Evolutionary conservation across 2,113 vertebrate genomes (phyloP), one percentile per base, ranked within the genome.

Genomic region (Microcebus jonahi): DNA sequence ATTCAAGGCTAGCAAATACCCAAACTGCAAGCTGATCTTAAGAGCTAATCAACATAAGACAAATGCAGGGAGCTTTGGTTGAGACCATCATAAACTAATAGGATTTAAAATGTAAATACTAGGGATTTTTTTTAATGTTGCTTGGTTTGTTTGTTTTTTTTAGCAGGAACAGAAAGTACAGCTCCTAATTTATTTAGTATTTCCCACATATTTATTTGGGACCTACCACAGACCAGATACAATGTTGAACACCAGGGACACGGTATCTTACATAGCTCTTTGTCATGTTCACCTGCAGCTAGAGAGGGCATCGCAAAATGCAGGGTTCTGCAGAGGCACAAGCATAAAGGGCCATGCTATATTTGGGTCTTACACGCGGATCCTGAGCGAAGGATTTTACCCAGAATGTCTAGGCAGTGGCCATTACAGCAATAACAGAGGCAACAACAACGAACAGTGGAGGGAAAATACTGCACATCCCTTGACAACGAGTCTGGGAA

Each of bases 171-270:
- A 71, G 85, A 77, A 85, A 53, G 31, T 80, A 86, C 14, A 93
- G 14, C 12, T 57, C 91, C 63, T 88, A 57, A 89, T 36, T 76
- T 90, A 96, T 55, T 94, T 65, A 84, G n/a, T 45, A 81, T 55
- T 91, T 6, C 17, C 57, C 73, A 85, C 91, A 82, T 39, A 20
- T 45, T 88, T 80, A 29, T 61, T 75, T 84, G n/a, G 57, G 80
- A 10, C 21, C 80, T 76, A 75, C 18, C 6, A 48, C 1, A 85
- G 63, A 65, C 17, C 27, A 68, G 7, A n/a, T 23, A 45, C 29
- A 42, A 29, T 25, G 8, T 34, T 34, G 80, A 76, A 17, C 34
- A 57, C 11, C 31, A 11, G 39, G n/a, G n/a, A 36, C 0, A 63
- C 1, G 0, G 14, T 48, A 25, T 61, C 34, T 48, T 79, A 21